phyloP scores from a whole-genome alignment of 2,113 vertebrate genomes.

The Australoheros scitulus region DNA sequence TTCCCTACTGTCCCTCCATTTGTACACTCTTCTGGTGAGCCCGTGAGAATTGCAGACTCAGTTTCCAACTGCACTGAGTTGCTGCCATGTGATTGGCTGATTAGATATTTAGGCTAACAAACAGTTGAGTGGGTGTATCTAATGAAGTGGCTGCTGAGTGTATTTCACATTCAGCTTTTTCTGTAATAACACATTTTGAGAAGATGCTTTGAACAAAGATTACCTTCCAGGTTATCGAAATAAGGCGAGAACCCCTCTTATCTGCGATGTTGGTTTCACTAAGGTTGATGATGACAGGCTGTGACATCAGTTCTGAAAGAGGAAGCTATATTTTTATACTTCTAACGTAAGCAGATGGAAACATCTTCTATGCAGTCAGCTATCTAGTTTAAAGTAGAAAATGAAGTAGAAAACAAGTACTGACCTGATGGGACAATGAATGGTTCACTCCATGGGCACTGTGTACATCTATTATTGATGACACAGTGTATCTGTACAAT shows the following conservation, averaged over 20 bases:
- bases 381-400: not conserved
- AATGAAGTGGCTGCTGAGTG: not conserved
- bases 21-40: not conserved
- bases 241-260: conserved; percentile 8
- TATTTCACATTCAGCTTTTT: not conserved
- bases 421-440: conserved; percentile 69
- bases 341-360: not conserved
- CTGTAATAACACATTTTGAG: not conserved
- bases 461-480: conserved; percentile 15
- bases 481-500: conserved; percentile 64
- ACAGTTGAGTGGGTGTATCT: not conserved
- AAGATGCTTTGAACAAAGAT: not conserved
- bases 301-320: conserved; percentile 64
- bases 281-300: conserved; percentile 44
- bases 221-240: conserved; percentile 58
- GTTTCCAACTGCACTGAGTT: not conserved
- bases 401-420: not conserved
- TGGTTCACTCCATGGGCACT: conserved; percentile 61
- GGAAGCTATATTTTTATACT: not conserved
- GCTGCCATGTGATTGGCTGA: not conserved
- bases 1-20: too few relatives aligned
- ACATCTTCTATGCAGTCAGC: not conserved
- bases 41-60: too few relatives aligned
- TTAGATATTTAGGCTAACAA: not conserved
- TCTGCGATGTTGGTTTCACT: not conserved